Conservation (phyloP, 1,140 invertebrate species). For the Bicyclus anynana region DNA sequence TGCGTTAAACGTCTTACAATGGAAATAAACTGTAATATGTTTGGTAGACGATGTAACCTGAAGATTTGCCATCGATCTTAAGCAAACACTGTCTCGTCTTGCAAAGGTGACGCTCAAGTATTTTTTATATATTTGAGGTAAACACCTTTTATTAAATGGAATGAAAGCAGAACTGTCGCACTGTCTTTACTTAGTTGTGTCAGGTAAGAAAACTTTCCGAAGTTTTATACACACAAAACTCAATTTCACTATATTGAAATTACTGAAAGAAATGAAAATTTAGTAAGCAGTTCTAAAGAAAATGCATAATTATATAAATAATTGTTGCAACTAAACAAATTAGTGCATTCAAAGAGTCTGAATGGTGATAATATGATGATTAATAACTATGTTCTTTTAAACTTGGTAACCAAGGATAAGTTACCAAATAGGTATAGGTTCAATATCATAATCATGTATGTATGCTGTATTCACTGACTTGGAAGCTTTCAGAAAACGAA, state of each 20-base stretch:
- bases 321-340: too few relatives aligned
- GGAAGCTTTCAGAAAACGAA: too few relatives aligned
- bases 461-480: too few relatives aligned
- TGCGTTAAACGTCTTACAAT: background rate
- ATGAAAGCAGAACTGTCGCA: slow-evolving; percentile 8
- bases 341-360: too few relatives aligned
- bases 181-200: background rate
- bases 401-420: too few relatives aligned
- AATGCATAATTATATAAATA: too few relatives aligned
- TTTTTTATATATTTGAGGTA: slow-evolving; percentile 24
- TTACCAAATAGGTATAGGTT: too few relatives aligned
- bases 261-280: too few relatives aligned
- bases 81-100: slow-evolving; percentile 37
- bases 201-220: background rate
- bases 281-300: too few relatives aligned
- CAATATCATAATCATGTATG: too few relatives aligned
- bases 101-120: slow-evolving; percentile 12
- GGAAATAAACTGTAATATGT: slow-evolving; percentile 2
- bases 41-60: slow-evolving; percentile 25
- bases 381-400: too few relatives aligned
- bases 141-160: slow-evolving; percentile 25
- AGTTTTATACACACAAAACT: background rate
- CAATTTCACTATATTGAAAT: background rate
- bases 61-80: slow-evolving; percentile 32
- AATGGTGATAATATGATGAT: too few relatives aligned